Evolutionary conservation across 2,888 invertebrate species (phyloP).

Genomic region (Hydrotaea diabolus): DNA sequence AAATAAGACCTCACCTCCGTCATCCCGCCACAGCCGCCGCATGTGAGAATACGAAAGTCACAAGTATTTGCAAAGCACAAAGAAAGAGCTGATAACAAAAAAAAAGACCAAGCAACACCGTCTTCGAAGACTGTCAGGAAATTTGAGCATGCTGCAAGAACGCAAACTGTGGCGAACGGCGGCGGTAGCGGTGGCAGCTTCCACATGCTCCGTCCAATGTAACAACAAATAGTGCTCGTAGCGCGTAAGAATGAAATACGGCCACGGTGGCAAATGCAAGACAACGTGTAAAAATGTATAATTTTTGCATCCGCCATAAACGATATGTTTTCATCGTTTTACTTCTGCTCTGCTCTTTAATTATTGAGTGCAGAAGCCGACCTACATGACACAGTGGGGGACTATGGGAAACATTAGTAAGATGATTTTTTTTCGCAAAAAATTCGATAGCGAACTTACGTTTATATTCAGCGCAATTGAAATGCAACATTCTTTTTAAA

Average conservation of each 20-base stretch:
- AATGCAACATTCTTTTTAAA: too few relatives aligned
- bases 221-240: neutral
- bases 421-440: too few relatives aligned
- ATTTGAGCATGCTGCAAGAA: constrained; percentile 51
- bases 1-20: neutral
- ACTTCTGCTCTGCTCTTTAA: constrained; percentile 4
- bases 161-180: constrained; percentile 1
- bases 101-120: constrained; percentile 4
- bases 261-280: constrained; percentile 17
- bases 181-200: neutral
- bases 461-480: too few relatives aligned
- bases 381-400: neutral
- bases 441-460: too few relatives aligned
- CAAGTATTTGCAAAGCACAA: neutral
- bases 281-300: constrained; percentile 64
- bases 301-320: constrained; percentile 65
- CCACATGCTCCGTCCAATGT: neutral
- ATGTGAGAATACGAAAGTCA: neutral
- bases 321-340: constrained; percentile 39
- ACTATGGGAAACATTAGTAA: too few relatives aligned
- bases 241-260: neutral
- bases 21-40: neutral
- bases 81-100: neutral
- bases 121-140: constrained; percentile 44
- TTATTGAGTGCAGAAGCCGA: neutral